Evolutionary conservation across 2,888 invertebrate species (phyloP).

Genomic region (Clitarchus hookeri): DNA sequence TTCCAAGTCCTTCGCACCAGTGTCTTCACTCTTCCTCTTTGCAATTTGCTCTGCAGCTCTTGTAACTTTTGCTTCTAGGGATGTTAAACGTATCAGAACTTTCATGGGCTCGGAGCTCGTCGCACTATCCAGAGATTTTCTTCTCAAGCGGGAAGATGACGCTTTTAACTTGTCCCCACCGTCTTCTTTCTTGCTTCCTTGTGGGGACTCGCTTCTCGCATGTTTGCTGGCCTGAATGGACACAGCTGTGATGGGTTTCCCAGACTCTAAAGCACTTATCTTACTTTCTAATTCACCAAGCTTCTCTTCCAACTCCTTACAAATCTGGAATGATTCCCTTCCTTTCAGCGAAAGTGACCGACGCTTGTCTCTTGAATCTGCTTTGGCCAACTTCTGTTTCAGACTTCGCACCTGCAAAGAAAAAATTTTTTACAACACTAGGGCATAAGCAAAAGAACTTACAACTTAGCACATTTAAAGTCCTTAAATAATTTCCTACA

Average conservation of each 20-base stretch:
- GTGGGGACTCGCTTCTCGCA: slow-evolving; percentile 51
- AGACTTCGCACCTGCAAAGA: slow-evolving; percentile 60
- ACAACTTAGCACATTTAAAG: no score
- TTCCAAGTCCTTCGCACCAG: slow-evolving; percentile 29
- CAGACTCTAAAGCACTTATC: slow-evolving; percentile 68
- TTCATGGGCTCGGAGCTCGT: slow-evolving; percentile 81
- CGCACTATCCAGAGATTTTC: slow-evolving; percentile 79
- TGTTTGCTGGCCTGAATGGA: slow-evolving; percentile 47
- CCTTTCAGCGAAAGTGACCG: slow-evolving; percentile 83
- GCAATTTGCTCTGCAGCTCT: slow-evolving; percentile 55
- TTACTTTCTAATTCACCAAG: slow-evolving; percentile 79
- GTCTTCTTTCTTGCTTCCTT: slow-evolving; percentile 34
- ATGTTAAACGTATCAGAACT: slow-evolving; percentile 74
- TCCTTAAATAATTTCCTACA: background rate
- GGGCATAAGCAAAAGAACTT: no score
- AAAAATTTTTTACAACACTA: background rate
- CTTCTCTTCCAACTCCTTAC: slow-evolving; percentile 85
- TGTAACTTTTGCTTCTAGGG: slow-evolving; percentile 77
- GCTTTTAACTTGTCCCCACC: slow-evolving; percentile 55
- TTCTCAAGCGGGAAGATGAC: slow-evolving; percentile 63
- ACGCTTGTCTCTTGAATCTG: slow-evolving; percentile 76
- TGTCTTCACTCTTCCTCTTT: slow-evolving; percentile 19
- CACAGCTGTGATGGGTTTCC: slow-evolving; percentile 47
- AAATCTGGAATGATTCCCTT: slow-evolving; percentile 76
- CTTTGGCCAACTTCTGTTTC: slow-evolving; percentile 78